Conservation (phyloP, 1,140 invertebrate species). For the Pentalonia nigronervosa region DNA sequence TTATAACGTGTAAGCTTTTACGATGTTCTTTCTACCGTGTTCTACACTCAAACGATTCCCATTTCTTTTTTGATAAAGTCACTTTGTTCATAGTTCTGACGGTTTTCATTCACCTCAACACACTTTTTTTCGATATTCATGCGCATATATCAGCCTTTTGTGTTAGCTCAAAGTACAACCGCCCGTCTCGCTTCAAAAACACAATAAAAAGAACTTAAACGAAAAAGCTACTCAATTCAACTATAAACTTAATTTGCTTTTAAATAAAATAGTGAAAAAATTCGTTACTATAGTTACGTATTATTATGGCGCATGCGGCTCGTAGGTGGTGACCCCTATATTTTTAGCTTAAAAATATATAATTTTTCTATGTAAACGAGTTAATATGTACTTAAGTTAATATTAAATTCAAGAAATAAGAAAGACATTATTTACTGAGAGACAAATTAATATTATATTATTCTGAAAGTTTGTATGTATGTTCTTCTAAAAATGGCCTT, state of each 20-base stretch:
- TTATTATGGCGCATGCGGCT: background rate
- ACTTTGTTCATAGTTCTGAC: background rate
- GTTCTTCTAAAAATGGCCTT: background rate
- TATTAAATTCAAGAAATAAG: background rate
- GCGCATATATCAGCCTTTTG: background rate
- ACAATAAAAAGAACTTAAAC: background rate
- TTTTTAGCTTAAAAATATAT: background rate
- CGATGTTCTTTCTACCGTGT: background rate
- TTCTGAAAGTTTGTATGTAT: background rate
- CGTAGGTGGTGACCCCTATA: background rate
- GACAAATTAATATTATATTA: background rate
- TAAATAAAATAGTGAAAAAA: background rate
- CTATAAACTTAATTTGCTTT: background rate
- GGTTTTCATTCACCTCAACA: constrained; percentile 3
- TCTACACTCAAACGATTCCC: background rate
- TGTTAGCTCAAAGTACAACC: background rate
- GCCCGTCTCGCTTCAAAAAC: background rate
- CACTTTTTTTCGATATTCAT: background rate
- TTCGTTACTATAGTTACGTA: background rate
- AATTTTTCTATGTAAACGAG: background rate
- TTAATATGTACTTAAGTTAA: background rate
- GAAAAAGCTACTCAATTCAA: background rate
- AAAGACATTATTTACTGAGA: background rate
- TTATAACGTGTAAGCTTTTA: background rate
- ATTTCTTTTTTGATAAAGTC: background rate